Evolutionary conservation across 2,113 vertebrate species (phyloP), one percentile per base, ranked within the genome.

Genomic region (Corydoras maculifer): DNA sequence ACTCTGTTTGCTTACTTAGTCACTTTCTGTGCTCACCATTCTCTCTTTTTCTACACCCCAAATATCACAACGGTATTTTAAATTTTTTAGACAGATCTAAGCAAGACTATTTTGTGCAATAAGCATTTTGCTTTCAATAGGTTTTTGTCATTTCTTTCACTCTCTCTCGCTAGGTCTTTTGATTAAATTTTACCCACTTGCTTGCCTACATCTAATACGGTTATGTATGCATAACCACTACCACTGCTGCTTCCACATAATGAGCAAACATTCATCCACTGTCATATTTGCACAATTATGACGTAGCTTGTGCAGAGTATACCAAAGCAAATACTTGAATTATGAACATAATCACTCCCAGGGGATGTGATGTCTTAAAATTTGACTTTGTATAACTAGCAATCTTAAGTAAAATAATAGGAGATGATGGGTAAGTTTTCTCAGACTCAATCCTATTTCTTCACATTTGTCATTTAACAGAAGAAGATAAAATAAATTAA

Each of bases 221-320:
- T 75, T 78, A 72, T 78, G 69, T 75, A 78, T 78, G 77, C 73
- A 68, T 55, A 78, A 69, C 72, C 73, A 75, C 68, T 75, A 69
- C 72, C 73, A 75, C 68, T 64, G 58, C 48, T 29, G 64, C 72
- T 68, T 64, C 55, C 73, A 72, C 32, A 72, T 62, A 62, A 61
- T 75, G 72, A 11, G 31, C 68, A 78, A 78, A 75, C 64, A 78
- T 72, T 65, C 64, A 75, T 72, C 43, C 65, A 48, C 50, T 74
- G 60, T 75, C 51, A 75, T 74, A 72, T 75, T 78, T 78, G 68
- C 77, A 75, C 77, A 64, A 67, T 74, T 71, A 68, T 64, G 54
- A 68, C 72, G 75, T 63, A 14, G 31, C 18, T 12, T 14, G 68
- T 31, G 11, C 30, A 50, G 59, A 68, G 72, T 55, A 68, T 14